phyloP scores from a whole-genome alignment of 2,888 invertebrate genomes.

The Horisme vitalbata region DNA sequence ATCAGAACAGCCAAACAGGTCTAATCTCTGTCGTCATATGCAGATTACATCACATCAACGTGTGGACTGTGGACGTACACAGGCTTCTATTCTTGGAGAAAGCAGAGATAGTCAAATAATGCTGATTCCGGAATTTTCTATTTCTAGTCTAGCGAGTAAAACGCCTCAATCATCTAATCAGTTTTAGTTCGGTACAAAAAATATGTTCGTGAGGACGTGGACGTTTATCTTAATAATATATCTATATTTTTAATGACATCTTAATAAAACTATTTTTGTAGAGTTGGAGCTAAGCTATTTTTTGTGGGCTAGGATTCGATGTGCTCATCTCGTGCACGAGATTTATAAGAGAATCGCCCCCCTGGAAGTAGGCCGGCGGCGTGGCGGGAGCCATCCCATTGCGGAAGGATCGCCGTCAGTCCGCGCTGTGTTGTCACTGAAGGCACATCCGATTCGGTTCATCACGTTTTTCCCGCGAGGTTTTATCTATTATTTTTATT shows the following conservation, averaged over 20 bases:
- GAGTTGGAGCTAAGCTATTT: no score
- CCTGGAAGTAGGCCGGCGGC: constrained; percentile 71
- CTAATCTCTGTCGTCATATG: constrained; percentile 65
- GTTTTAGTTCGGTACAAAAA: no score
- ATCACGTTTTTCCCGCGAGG: constrained; percentile 44
- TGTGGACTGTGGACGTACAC: constrained; percentile 25
- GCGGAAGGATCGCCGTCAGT: constrained; percentile 69
- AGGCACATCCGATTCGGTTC: constrained; percentile 64
- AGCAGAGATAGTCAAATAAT: no score
- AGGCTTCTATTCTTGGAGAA: background rate
- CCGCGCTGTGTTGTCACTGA: constrained; percentile 67
- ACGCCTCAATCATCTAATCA: no score
- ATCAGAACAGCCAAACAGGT: constrained; percentile 52
- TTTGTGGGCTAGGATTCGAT: no score
- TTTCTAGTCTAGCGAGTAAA: no score
- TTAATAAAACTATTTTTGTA: no score
- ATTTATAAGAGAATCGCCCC: background rate
- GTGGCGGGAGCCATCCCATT: constrained; percentile 77
- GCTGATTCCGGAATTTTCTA: no score
- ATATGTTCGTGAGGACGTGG: no score
- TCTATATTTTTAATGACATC: no score
- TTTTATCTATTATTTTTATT: constrained; percentile 30
- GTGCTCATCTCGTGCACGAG: background rate
- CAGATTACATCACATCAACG: constrained; percentile 71
- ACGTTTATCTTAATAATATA: no score